These are phyloP conservation scores for Cheilosia soror DNA, from an alignment of 2,888 invertebrate genomes.

Conservation along the genomic window DNA sequence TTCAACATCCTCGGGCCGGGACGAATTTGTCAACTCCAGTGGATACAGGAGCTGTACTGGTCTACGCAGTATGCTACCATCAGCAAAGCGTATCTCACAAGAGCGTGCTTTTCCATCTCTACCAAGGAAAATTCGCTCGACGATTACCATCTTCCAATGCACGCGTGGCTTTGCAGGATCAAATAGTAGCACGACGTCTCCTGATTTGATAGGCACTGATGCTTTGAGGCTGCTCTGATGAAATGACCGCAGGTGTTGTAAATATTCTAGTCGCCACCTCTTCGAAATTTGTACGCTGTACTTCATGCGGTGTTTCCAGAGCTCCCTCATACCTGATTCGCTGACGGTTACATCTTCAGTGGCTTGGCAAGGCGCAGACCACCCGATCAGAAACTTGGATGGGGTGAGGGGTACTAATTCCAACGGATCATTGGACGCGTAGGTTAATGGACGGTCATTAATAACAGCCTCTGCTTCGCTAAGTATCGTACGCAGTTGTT, in stretches of 20 bases:
- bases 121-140: background rate
- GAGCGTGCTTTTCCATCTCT: constrained; percentile 18
- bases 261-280: constrained; percentile 32
- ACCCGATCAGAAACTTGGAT: constrained; percentile 32
- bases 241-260: constrained; percentile 27
- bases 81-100: constrained; percentile 3
- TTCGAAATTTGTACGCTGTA: constrained; percentile 8
- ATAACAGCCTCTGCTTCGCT: constrained; percentile 28
- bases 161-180: constrained; percentile 44
- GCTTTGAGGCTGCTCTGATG: background rate
- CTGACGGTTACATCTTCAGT: background rate
- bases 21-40: constrained; percentile 25
- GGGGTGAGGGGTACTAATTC: constrained; percentile 37
- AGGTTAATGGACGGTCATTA: constrained; percentile 27
- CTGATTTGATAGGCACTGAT: constrained; percentile 3
- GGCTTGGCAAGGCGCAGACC: background rate
- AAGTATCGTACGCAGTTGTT: constrained; percentile 33
- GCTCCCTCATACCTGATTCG: constrained; percentile 17
- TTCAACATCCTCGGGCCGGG: constrained; percentile 36
- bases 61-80: constrained; percentile 16
- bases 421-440: constrained; percentile 28
- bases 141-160: constrained; percentile 41
- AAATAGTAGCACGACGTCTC: constrained; percentile 52
- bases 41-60: constrained; percentile 35
- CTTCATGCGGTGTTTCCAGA: constrained; percentile 46